Conservation (phyloP, 2,888 invertebrate species). For the Chalcosyrphus nemorum region DNA sequence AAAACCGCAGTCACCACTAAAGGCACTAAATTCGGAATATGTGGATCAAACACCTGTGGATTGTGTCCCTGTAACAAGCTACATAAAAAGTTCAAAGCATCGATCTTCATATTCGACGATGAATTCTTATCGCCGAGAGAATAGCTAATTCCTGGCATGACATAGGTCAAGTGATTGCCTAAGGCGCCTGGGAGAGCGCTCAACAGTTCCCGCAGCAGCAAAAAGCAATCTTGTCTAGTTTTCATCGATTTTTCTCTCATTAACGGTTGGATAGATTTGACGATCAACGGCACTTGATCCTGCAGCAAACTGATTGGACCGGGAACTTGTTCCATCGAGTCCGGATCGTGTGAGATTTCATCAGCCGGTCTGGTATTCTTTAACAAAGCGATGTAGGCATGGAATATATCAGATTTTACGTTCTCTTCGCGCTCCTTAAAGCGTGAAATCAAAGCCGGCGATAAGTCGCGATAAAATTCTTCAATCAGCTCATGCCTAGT, state of each 20-base stretch:
- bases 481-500: constrained; percentile 95
- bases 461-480: constrained; percentile 93
- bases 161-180: constrained; percentile 90
- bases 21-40: constrained; percentile 90
- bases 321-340: constrained; percentile 88
- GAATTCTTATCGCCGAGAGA: constrained; percentile 95
- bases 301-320: constrained; percentile 86
- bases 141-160: constrained; percentile 95
- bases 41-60: constrained; percentile 88
- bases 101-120: constrained; percentile 99
- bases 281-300: constrained; percentile 88
- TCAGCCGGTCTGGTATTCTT: constrained; percentile 92
- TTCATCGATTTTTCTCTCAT: constrained; percentile 93
- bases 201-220: constrained; percentile 94
- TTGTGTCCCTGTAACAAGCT: constrained; percentile 81
- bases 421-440: constrained; percentile 99
- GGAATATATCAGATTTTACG: constrained; percentile 98
- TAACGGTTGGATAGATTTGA: constrained; percentile 94
- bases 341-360: constrained; percentile 85
- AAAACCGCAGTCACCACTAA: constrained; percentile 94
- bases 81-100: constrained; percentile 93
- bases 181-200: constrained; percentile 94
- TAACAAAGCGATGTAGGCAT: constrained; percentile 96
- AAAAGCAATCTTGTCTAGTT: constrained; percentile 95
- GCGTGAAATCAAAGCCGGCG: constrained; percentile 94